A percentile compares a stretch with the other conserved stretches of the same genome.
Conservation (phyloP, 2,113 vertebrate species). For the Elephas maximus region DNA sequence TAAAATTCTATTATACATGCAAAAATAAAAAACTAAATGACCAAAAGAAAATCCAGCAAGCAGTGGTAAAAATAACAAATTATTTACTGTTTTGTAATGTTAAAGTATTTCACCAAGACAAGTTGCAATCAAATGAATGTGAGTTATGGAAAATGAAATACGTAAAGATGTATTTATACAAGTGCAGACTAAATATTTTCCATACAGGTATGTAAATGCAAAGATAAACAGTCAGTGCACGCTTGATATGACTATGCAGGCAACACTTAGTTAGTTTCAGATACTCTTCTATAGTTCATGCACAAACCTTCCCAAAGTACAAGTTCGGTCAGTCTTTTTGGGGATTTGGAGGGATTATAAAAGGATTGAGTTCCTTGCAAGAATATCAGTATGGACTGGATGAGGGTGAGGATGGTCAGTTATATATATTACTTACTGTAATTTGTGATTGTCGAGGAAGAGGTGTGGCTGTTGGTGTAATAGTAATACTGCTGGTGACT, state of each 20-base stretch:
- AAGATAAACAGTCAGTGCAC: constrained; percentile 97
- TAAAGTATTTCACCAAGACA: constrained; percentile 90
- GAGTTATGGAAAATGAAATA: constrained; percentile 92
- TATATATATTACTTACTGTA: constrained; percentile 99
- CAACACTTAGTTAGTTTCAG: constrained; percentile 88
- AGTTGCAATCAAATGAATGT: constrained; percentile 90
- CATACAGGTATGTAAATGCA: constrained; percentile 92
- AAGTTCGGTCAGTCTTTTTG: constrained; percentile 86
- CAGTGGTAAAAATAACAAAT: constrained; percentile 89
- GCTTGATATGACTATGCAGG: constrained; percentile 91
- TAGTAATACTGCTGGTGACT: constrained; percentile 99
- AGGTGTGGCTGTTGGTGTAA: constrained; percentile 96
- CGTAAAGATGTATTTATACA: constrained; percentile 94
- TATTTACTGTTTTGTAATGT: constrained; percentile 93
- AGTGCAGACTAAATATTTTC: constrained; percentile 93
- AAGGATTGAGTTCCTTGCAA: constrained; percentile 86
- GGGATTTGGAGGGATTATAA: constrained; percentile 81
- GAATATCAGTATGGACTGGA: constrained; percentile 85
- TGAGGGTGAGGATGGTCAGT: constrained; percentile 89
- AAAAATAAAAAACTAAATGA: constrained; percentile 84
- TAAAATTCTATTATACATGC: constrained; percentile 86
- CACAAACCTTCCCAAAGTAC: constrained; percentile 91
- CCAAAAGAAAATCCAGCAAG: constrained; percentile 90
- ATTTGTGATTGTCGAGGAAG: constrained; percentile 97
- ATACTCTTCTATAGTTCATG: constrained; percentile 90